Base-by-base conservation (phyloP, 2,113 vertebrate species). In the Turnix velox region DNA sequence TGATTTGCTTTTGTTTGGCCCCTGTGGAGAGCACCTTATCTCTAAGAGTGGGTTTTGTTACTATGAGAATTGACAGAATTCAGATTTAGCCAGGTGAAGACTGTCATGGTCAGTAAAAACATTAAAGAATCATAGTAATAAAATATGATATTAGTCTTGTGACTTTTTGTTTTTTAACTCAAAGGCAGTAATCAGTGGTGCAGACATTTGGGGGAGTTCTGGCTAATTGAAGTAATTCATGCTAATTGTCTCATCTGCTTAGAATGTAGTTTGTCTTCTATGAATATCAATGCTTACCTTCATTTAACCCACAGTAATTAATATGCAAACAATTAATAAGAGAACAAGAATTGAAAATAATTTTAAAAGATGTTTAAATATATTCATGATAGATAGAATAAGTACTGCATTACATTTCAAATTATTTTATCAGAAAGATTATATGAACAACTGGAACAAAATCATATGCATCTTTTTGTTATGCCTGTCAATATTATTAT, bases 1-100 rank as follows among this genome's bases (percentile, higher is more conserved):
- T 96, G 97, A 97, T 97, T 95, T 93, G 85, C 90, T 95, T 76
- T 96, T 96, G 87, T 95, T 96, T 96, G 87, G 66, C 65, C 85
- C 92, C 82, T 69, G 6, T 66, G 88, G 88, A 95, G 81, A 95
- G 69, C 72, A 85, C 94, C 94, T 97, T 96, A 96, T 96, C 88
- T 96, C 67, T 35, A 40, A 49, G 62, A 84, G 73, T 92, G 66
- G 75, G 79, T 84, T 96, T 96, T 89, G 67, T 92, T 93, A 80
- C 22, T 28, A 92, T 96, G 92, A 94, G 62, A 94, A 73, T 92
- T 96, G 95, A 95, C 94, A 96, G 95, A 94, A 97, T 96, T 96
- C 91, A 95, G 85, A 94, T 97, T 94, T 96, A 95, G 82, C 78
- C 88, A 84, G 92, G 46, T 88, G 82, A 97, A 95, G 18, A 81